Conservation (phyloP, 2,113 vertebrate genomes). For the Climacteris rufus region DNA sequence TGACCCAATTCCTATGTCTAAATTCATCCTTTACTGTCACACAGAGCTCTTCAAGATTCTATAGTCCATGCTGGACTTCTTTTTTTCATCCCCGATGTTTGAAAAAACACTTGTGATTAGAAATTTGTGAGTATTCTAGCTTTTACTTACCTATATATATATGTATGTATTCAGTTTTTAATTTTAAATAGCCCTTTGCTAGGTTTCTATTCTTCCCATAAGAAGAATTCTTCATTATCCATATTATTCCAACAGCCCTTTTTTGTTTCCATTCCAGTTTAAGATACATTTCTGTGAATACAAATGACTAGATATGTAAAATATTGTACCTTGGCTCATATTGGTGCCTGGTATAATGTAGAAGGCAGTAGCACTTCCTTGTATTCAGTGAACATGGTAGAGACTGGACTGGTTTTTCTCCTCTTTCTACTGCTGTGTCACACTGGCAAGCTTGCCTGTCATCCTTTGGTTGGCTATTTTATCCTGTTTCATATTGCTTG, state of each 20-base stretch:
- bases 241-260: not conserved
- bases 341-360: not conserved
- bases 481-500: not conserved
- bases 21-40: not conserved
- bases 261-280: not conserved
- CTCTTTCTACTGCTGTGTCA: not conserved
- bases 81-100: not conserved
- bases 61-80: not conserved
- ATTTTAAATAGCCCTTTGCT: not conserved
- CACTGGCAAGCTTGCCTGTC: not conserved
- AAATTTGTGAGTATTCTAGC: not conserved
- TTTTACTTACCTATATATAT: not conserved
- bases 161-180: not conserved
- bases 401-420: not conserved
- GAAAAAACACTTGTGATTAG: not conserved
- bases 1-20: not conserved
- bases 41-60: not conserved
- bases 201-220: not conserved
- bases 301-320: not conserved
- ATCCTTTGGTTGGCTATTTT: not conserved
- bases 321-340: not conserved
- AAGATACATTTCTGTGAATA: not conserved
- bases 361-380: not conserved
- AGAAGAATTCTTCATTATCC: not conserved
- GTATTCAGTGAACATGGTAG: not conserved